A percentile compares a stretch with the other conserved stretches of the same genome.
Evolutionary conservation across 2,888 invertebrate species (phyloP).

Genomic region (Nymphalis polychloros): DNA sequence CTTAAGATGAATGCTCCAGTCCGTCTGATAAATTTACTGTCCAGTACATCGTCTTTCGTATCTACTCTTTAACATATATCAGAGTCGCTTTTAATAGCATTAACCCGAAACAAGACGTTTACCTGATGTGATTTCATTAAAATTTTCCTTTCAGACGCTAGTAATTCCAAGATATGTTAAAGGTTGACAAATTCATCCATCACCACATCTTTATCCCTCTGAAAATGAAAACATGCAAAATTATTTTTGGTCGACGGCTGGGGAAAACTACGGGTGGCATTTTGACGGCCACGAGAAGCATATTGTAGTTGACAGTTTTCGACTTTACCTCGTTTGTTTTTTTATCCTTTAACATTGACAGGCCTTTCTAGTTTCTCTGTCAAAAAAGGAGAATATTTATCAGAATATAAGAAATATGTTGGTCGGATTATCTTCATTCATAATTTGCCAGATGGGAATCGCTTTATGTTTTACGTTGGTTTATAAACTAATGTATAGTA

Average conservation of each 20-base stretch:
- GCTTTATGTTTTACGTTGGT: neutral
- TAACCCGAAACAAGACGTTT: neutral
- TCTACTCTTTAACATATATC: constrained; percentile 19
- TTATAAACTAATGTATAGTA: neutral
- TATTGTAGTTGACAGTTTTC: constrained; percentile 40
- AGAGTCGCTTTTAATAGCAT: constrained; percentile 15
- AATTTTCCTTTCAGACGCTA: constrained; percentile 26
- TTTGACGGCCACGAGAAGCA: constrained; percentile 39
- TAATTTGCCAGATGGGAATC: constrained; percentile 1
- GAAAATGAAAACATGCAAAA: constrained; percentile 40
- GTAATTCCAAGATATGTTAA: constrained; percentile 42
- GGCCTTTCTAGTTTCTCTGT: constrained; percentile 13
- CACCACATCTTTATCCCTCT: constrained; percentile 39
- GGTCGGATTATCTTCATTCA: neutral
- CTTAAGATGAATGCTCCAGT: constrained; percentile 77
- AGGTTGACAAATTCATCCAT: constrained; percentile 44
- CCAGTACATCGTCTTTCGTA: constrained; percentile 51
- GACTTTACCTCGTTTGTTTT: constrained; percentile 37
- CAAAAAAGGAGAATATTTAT: constrained; percentile 2
- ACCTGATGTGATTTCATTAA: constrained; percentile 10
- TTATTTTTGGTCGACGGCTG: constrained; percentile 35
- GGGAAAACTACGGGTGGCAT: constrained; percentile 37
- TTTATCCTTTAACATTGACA: constrained; percentile 16
- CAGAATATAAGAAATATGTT: neutral
- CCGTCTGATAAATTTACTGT: constrained; percentile 77